Evolutionary conservation across 2,113 vertebrate species (phyloP), one percentile per base, ranked within the genome.

Genomic region (Plecotus auritus): DNA sequence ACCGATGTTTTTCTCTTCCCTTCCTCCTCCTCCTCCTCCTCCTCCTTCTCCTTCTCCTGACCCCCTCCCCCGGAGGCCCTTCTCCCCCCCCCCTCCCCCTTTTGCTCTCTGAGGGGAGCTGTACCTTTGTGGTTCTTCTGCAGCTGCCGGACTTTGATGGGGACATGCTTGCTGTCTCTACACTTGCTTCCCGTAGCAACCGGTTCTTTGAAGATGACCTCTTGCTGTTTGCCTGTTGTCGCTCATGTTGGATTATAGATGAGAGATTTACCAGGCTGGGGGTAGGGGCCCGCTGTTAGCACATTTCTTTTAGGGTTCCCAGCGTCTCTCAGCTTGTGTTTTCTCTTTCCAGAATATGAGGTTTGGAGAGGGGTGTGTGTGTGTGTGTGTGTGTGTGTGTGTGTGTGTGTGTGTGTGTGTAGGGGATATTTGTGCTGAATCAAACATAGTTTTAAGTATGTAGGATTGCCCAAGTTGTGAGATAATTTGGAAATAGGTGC

Each of bases 151-250:
- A 97, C 98, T 99, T 99, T 99, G 99, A 99, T 99, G 98, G 98
- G 98, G 98, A 99, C 98, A 99, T 99, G 98, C 98, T 98, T 99
- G 97, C 67, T 91, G 98, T 98, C 97, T 97, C 95, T 98, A 97
- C 97, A 98, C 97, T 98, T 98, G 98, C 98, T 99, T 99, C 98
- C 99, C 99, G 97, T 98, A 99, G 99, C 98, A 99, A 99, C 99
- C 98, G 85, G 98, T 97, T 98, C 98, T 99, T 99, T 99, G 98
- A 98, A 98, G 98, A 98, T 98, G 98, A 98, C 99, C 99, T 99
- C 99, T 99, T 98, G 98, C 99, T 99, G 99, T 99, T 99, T 98
- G 98, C 98, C 98, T 98, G 98, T 98, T 98, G 98, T 98, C 98
- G 98, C 98, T 98, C 98, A 97, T 98, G 98, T 97, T 98, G 98